A percentile compares a stretch with the other conserved stretches of the same genome.
phyloP scores from a whole-genome alignment of 2,888 invertebrate species.

The Drosophila niveifrons region DNA sequence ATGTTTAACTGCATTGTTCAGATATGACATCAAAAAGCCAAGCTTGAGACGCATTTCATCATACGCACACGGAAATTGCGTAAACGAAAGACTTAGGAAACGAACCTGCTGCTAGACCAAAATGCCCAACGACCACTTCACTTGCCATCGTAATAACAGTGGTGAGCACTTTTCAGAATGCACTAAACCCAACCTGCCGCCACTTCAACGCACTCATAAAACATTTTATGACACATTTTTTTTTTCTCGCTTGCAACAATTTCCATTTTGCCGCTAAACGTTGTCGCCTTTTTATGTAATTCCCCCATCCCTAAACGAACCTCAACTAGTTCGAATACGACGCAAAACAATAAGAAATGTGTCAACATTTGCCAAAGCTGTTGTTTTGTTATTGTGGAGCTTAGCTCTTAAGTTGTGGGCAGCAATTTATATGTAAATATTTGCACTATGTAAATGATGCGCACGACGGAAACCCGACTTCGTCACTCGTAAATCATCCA shows the following conservation, averaged over 20 bases:
- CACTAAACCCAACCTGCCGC: conserved; percentile 22
- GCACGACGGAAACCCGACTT: conserved; percentile 16
- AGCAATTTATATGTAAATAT: conserved; percentile 51
- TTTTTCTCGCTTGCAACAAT: conserved; percentile 36
- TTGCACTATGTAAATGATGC: conserved; percentile 51
- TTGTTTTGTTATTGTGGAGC: conserved; percentile 6
- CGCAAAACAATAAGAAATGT: conserved; percentile 20
- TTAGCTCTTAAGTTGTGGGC: conserved; percentile 25
- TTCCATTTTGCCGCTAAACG: conserved; percentile 44
- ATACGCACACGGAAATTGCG: conserved; percentile 64
- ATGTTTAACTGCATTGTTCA: conserved; percentile 55
- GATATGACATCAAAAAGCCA: conserved; percentile 48
- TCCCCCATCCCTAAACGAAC: background rate
- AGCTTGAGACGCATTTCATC: conserved; percentile 64
- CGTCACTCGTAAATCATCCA: conserved; percentile 37
- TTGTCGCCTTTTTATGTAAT: conserved; percentile 46
- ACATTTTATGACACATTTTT: conserved; percentile 51
- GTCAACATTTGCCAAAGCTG: conserved; percentile 39
- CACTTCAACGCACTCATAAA: conserved; percentile 42
- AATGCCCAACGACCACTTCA: conserved; percentile 8
- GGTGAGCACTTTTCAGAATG: conserved; percentile 59
- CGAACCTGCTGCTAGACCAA: conserved; percentile 56
- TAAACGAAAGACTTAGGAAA: conserved; percentile 74
- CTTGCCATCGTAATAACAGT: conserved; percentile 14
- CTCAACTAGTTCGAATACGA: conserved; percentile 31